Conservation (phyloP, 2,888 invertebrate genomes). For the Pogonocherus hispidulus region DNA sequence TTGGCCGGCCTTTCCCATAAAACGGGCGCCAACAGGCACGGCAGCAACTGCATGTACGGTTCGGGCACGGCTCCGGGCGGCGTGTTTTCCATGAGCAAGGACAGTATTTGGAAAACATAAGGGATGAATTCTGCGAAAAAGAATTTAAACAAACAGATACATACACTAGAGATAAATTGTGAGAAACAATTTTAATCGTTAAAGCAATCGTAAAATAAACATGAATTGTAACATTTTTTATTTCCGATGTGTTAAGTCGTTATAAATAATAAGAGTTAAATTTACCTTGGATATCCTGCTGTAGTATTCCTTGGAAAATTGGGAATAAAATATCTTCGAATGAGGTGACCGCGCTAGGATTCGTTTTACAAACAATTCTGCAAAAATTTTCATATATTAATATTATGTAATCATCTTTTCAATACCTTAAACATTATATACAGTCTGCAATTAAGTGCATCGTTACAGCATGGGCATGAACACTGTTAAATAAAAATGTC, state of each 20-base stretch:
- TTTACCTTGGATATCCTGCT: slow-evolving; percentile 91
- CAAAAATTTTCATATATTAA: no score
- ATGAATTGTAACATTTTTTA: no score
- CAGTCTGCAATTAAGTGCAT: no score
- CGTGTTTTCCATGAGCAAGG: slow-evolving; percentile 85
- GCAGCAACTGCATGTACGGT: slow-evolving; percentile 90
- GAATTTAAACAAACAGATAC: slow-evolving; percentile 20
- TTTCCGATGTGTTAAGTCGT: no score
- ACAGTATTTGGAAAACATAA: slow-evolving; percentile 97
- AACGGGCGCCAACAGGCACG: slow-evolving; percentile 89
- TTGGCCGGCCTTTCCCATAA: slow-evolving; percentile 96
- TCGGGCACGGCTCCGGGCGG: slow-evolving; percentile 76
- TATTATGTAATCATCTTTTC: no score
- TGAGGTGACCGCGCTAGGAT: slow-evolving; percentile 83
- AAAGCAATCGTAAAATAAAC: no score
- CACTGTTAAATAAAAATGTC: no score
- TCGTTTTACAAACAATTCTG: slow-evolving; percentile 88
- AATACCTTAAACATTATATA: no score
- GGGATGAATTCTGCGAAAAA: slow-evolving; percentile 96
- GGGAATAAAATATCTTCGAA: slow-evolving; percentile 96
- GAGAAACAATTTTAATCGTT: no score
- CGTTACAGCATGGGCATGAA: no score
- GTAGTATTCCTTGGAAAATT: slow-evolving; percentile 93
- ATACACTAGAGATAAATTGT: background rate
- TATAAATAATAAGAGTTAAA: no score